Evolutionary conservation across 2,888 invertebrate genomes (phyloP).

Genomic region (Caenorhabditis auriculariae): DNA sequence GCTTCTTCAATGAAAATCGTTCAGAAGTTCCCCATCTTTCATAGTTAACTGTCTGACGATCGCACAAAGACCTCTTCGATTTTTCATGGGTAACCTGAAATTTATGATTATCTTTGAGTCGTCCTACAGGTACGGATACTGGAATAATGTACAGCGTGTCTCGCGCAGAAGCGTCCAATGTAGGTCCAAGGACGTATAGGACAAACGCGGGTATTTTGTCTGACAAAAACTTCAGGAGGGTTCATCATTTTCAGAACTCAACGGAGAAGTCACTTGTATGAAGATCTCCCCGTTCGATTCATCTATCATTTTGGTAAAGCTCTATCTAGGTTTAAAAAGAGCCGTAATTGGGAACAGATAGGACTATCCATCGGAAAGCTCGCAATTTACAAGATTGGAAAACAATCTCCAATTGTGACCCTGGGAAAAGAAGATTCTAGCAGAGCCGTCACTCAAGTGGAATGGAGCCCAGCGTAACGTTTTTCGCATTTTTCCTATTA

Average conservation of each 20-base stretch:
- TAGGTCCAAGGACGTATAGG: constrained; percentile 21
- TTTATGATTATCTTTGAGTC: background rate
- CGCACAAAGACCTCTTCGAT: constrained; percentile 7
- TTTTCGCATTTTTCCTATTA: too few species aligned
- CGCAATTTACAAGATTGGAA: too few species aligned
- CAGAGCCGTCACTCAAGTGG: too few species aligned
- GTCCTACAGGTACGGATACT: constrained; percentile 15
- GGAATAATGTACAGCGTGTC: constrained; percentile 21
- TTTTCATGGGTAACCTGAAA: constrained; percentile 15
- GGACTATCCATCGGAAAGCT: too few species aligned
- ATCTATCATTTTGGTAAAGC: constrained; percentile 13
- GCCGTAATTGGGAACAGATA: too few species aligned
- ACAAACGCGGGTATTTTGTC: constrained; percentile 14
- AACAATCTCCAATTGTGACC: too few species aligned
- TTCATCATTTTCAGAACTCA: constrained; percentile 18
- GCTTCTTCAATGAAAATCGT: too few species aligned
- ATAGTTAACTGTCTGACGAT: background rate
- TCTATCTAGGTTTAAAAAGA: too few species aligned
- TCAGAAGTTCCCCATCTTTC: background rate
- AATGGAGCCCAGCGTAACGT: too few species aligned
- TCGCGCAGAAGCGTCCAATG: constrained; percentile 19
- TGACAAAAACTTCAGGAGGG: too few species aligned
- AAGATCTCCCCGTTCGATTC: constrained; percentile 8
- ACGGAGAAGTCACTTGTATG: constrained; percentile 23
- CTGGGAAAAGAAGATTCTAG: too few species aligned